A percentile compares a stretch with the other conserved stretches of the same genome.
Evolutionary conservation across 2,113 vertebrate species (phyloP).

Genomic region (Chrysochloris asiatica): DNA sequence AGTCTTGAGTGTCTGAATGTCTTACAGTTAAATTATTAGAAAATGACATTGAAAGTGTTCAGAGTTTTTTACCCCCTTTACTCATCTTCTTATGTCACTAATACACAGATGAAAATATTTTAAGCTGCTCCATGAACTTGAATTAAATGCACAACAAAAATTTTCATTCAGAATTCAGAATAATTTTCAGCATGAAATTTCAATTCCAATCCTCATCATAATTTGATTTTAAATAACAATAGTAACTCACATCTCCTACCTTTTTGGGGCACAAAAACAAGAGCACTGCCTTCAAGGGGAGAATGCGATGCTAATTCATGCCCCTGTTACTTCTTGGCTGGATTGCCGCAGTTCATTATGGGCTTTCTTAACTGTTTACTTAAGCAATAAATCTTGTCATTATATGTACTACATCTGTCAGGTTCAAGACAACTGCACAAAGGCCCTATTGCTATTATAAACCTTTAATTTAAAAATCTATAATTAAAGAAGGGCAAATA

Average conservation of each 20-base stretch:
- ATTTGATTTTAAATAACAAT: conserved; percentile 29
- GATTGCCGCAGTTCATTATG: background rate
- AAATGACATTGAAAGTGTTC: conserved; percentile 69
- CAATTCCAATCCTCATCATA: conserved; percentile 2
- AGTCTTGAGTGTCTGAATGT: conserved; percentile 76
- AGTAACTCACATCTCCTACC: background rate
- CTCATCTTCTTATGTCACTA: conserved; percentile 12
- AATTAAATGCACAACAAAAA: background rate
- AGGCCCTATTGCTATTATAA: conserved; percentile 36
- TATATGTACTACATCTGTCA: conserved; percentile 12
- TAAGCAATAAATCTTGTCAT: conserved; percentile 35
- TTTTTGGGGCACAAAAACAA: background rate
- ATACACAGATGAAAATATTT: background rate
- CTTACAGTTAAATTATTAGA: conserved; percentile 72
- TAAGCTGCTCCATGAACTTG: background rate
- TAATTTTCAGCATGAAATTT: conserved; percentile 34
- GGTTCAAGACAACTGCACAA: conserved; percentile 40
- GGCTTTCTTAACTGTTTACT: conserved; percentile 38
- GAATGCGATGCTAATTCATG: background rate
- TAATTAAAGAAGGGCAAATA: conserved; percentile 58
- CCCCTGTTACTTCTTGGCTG: background rate
- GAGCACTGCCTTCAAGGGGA: background rate
- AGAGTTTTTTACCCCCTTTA: background rate
- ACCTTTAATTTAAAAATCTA: conserved; percentile 57
- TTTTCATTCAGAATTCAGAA: conserved; percentile 45